Conservation (phyloP, 2,797 vertebrate genomes). For the Premnoplex brunnescens region DNA sequence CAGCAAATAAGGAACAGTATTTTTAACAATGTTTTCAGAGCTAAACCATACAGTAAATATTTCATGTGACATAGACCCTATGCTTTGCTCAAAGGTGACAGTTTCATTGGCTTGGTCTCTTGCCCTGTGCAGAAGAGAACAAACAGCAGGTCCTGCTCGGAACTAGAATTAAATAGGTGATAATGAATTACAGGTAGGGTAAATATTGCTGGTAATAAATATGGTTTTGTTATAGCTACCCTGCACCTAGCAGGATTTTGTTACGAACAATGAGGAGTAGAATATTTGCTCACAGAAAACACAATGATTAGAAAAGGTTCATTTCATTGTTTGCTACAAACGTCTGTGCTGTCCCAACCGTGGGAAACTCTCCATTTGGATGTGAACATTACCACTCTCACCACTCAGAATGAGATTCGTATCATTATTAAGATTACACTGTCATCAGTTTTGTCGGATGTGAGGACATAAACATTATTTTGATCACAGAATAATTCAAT, state of each 20-base stretch:
- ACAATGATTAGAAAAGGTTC: constrained; percentile 53
- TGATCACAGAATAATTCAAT: background rate
- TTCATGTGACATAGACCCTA: background rate
- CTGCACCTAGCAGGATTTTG: constrained; percentile 45
- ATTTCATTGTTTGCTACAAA: constrained; percentile 50
- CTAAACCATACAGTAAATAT: background rate
- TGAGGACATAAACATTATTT: background rate
- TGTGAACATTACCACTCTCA: background rate
- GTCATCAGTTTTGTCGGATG: background rate
- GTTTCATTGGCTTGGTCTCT: background rate
- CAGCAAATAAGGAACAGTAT: constrained; percentile 25
- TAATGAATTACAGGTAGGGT: constrained; percentile 53
- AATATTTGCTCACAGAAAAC: constrained; percentile 73
- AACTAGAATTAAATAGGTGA: constrained; percentile 34
- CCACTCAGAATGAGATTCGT: background rate
- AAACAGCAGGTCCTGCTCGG: constrained; percentile 58
- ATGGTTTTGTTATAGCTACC: constrained; percentile 29
- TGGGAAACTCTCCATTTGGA: constrained; percentile 76
- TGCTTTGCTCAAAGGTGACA: constrained; percentile 2
- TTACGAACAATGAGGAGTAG: background rate
- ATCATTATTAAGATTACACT: background rate
- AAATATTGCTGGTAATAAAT: constrained; percentile 68
- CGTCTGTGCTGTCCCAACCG: background rate
- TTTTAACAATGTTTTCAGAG: constrained; percentile 23
- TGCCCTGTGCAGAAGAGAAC: constrained; percentile 25